phyloP scores from a whole-genome alignment of 2,888 invertebrate genomes.

The Melanostoma scalare region DNA sequence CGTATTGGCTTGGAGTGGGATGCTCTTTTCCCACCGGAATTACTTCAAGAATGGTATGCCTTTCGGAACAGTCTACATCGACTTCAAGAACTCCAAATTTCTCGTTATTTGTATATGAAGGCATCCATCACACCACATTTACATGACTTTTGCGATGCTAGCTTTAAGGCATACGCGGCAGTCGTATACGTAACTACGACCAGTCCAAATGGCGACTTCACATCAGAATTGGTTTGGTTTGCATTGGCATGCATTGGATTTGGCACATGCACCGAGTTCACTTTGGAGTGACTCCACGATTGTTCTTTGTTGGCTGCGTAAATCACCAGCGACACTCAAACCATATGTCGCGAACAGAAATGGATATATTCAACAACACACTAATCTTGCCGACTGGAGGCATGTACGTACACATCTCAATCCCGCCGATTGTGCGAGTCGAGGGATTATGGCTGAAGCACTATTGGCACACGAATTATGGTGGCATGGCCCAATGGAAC shows the following conservation, averaged over 20 bases:
- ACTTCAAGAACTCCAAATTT: too few relatives aligned
- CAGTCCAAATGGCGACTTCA: too few relatives aligned
- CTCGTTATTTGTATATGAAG: too few relatives aligned
- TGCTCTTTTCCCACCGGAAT: too few relatives aligned
- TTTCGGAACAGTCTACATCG: too few relatives aligned
- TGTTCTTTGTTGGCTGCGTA: conserved; percentile 26
- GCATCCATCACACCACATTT: too few relatives aligned
- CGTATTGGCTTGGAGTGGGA: too few relatives aligned
- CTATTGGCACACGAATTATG: background rate
- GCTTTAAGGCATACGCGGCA: too few relatives aligned
- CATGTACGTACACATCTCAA: background rate
- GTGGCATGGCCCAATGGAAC: conserved; percentile 25
- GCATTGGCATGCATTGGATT: background rate
- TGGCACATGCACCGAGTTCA: too few relatives aligned
- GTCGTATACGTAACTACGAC: too few relatives aligned
- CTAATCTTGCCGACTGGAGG: background rate
- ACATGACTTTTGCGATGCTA: too few relatives aligned
- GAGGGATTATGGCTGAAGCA: background rate
- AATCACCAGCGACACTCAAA: conserved; percentile 22
- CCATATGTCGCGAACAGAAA: conserved; percentile 26
- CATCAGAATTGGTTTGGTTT: conserved; percentile 28
- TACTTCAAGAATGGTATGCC: too few relatives aligned
- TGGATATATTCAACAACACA: conserved; percentile 30
- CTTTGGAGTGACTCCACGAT: background rate
- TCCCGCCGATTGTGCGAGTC: background rate